A percentile compares a stretch with the other conserved stretches of the same genome.
These are phyloP conservation scores for Microchrysa polita DNA, from an alignment of 2,888 invertebrate genomes.

Conservation along the genomic window DNA sequence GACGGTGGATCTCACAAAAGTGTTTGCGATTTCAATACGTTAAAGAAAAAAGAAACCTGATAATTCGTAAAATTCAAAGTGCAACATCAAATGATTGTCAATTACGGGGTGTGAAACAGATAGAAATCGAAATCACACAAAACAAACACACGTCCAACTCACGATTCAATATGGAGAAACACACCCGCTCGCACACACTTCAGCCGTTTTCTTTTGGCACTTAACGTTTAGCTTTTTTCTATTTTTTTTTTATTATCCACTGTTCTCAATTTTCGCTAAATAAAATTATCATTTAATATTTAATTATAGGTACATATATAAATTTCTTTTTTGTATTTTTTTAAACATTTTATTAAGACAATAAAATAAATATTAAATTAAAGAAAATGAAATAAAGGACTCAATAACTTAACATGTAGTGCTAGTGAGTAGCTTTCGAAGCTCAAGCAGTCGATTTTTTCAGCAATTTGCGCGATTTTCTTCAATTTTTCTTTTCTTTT, in stretches of 20 bases:
- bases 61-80: too few species aligned
- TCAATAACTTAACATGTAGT: conserved; percentile 22
- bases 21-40: too few species aligned
- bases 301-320: neutral
- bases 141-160: conserved; percentile 19
- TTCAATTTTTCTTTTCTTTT: too few species aligned
- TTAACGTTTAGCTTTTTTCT: conserved; percentile 30
- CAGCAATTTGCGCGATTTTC: neutral
- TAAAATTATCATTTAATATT: conserved; percentile 18
- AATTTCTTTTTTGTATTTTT: conserved; percentile 15
- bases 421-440: conserved; percentile 39
- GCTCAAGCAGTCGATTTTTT: conserved; percentile 1
- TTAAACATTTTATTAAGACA: neutral
- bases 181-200: neutral
- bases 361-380: conserved; percentile 42
- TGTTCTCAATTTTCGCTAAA: conserved; percentile 11
- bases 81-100: too few species aligned
- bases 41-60: too few species aligned
- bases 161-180: conserved; percentile 8
- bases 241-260: neutral
- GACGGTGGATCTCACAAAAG: too few species aligned
- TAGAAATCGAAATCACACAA: neutral
- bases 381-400: conserved; percentile 2
- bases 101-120: neutral
- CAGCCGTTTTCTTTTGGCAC: conserved; percentile 28